These are phyloP conservation scores for Napeogenes sylphis DNA, from an alignment of 2,888 invertebrate species.

Conservation along the genomic window DNA sequence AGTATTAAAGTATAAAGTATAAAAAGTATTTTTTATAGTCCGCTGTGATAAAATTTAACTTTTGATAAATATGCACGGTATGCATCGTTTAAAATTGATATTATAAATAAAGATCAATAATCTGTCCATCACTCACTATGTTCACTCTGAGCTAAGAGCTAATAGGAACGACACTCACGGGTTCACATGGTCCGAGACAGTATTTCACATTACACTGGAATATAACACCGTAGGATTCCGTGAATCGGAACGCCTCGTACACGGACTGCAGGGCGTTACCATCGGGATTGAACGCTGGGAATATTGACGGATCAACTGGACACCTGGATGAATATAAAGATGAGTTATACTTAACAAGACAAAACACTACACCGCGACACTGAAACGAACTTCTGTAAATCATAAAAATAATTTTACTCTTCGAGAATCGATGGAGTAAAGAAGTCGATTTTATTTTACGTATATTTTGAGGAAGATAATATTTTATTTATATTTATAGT, in stretches of 20 bases:
- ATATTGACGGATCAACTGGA: conserved; percentile 94
- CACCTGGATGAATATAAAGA: conserved; percentile 73
- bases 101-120: no score
- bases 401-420: no score
- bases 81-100: no score
- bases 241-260: conserved; percentile 96
- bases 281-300: conserved; percentile 94
- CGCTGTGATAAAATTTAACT: no score
- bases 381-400: no score
- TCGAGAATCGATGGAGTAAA: no score
- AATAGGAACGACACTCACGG: conserved; percentile 77
- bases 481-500: neutral
- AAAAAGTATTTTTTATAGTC: neutral
- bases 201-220: conserved; percentile 98
- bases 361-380: neutral
- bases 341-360: no score
- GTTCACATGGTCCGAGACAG: conserved; percentile 95
- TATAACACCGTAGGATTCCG: conserved; percentile 96
- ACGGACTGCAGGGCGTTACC: conserved; percentile 93
- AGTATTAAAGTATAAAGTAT: no score
- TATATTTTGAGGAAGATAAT: neutral
- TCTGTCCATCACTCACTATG: no score
- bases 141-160: no score
- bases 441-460: neutral
- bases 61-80: no score